phyloP scores from a whole-genome alignment of 2,797 vertebrate species.

The Anguilla anguilla region DNA sequence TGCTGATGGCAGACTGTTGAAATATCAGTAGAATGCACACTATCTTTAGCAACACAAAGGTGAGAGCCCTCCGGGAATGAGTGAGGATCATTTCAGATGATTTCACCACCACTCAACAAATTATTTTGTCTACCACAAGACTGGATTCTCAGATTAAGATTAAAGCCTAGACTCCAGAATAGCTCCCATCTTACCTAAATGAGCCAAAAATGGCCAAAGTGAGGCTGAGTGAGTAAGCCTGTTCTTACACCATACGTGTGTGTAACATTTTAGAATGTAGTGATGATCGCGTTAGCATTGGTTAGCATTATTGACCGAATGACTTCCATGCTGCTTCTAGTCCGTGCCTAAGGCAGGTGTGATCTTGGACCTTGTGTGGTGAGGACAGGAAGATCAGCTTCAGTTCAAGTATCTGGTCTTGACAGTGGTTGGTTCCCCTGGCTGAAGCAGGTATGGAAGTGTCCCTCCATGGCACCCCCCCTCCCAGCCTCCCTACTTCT shows the following conservation, averaged over 20 bases:
- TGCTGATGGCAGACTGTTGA: not conserved
- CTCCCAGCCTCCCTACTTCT: constrained; percentile 65
- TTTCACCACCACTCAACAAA: not conserved
- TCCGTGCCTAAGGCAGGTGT: not conserved
- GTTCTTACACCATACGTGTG: not conserved
- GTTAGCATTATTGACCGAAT: not conserved
- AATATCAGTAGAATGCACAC: not conserved
- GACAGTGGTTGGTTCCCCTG: constrained; percentile 6
- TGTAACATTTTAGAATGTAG: not conserved
- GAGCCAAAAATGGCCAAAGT: constrained; percentile 8
- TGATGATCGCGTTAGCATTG: not conserved
- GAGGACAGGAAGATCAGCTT: constrained; percentile 15
- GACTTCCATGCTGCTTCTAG: not conserved
- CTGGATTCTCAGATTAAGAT: not conserved
- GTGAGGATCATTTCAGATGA: not conserved
- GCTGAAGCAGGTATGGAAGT: too few species aligned
- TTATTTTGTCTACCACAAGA: not conserved
- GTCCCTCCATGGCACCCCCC: constrained; percentile 12
- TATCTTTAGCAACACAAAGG: not conserved
- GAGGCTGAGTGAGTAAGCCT: not conserved
- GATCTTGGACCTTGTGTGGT: not conserved
- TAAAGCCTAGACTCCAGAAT: not conserved
- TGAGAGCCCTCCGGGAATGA: not conserved
- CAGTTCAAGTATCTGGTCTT: constrained; percentile 28
- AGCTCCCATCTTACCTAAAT: not conserved